Base-by-base conservation (phyloP, 2,797 vertebrate genomes). In the Halcyon chelicuti region DNA sequence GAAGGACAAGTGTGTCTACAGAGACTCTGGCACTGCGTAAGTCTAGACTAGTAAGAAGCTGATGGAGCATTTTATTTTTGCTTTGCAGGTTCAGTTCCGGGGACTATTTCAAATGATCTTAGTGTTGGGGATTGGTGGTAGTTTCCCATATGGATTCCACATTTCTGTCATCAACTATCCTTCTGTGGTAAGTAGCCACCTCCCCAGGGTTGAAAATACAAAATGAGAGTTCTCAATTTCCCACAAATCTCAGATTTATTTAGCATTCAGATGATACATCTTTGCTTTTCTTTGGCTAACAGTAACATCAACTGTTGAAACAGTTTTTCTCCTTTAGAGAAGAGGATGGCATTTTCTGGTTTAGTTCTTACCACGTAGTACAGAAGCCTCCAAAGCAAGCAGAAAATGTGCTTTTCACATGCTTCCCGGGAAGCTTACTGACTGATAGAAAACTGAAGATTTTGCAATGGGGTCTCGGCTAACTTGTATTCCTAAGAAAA, bases 131-230 rank as follows among this genome's bases (percentile, higher is more conserved):
- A 98, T 99, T 7, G 98, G 99, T 28, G 98, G 98, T 9, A 98
- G 98, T 25, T 99, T 99, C 91, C 99, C 99, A 13, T 99, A 98
- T 80, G 99, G 99, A 60, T 99, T 98, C 85, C 81, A 97, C 14
- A 66, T 99, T 67, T 98, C 99, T 62, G 98, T 98, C 78, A 98
- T 99, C 95, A 99, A 98, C 49, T 98, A 98, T 8, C 98, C 99
- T 7, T 99, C 99, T n/a, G 33, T 33, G 80, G 99, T 99, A 94
- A 98, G 98, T 16, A 74, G 33, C 10, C 17, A 5, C 54, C 40
- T 35, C 35, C 35, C 62, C 25, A 31, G 40, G 17, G 35, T 7
- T 74, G 57, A 67, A 71, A 82, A 44, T 52, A 60, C 42, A 52
- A 66, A 87, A 25, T 1, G 8, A 78, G 39, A 60, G 15, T 22